Conservation (phyloP, 2,797 vertebrate genomes). For the Pipistrellus pygmaeus region DNA sequence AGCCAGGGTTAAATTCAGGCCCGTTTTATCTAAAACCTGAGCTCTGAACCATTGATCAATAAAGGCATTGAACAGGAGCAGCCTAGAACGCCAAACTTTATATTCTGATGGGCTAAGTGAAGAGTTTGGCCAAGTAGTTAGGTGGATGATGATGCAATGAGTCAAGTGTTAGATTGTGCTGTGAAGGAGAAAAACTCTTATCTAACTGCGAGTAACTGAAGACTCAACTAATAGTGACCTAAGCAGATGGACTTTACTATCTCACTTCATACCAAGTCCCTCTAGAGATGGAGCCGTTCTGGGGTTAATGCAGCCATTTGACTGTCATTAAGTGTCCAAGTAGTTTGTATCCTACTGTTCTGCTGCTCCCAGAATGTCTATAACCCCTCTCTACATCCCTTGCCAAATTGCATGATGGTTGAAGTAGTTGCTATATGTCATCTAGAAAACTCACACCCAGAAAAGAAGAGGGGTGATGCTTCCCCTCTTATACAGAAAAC, state of each 20-base stretch:
- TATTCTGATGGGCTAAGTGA: neutral
- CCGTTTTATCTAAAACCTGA: neutral
- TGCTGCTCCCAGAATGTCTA: neutral
- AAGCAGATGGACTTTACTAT: neutral
- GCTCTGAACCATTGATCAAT: neutral
- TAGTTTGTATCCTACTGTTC: neutral
- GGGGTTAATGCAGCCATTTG: neutral
- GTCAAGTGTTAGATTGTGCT: neutral
- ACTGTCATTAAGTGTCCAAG: neutral
- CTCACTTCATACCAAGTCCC: neutral
- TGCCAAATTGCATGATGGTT: neutral
- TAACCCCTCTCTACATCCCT: no score
- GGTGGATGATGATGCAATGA: fast-evolving
- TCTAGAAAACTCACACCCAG: neutral
- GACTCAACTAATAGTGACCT: neutral
- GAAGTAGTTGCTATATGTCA: neutral
- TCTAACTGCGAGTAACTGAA: neutral
- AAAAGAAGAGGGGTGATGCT: neutral
- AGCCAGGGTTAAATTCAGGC: neutral
- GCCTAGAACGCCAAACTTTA: neutral
- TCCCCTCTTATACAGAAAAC: neutral
- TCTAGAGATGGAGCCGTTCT: neutral
- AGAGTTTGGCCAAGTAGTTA: neutral
- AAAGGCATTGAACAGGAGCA: neutral
- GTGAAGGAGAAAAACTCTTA: neutral